Base-by-base conservation (phyloP, 2,888 invertebrate species). In the Ditula angustiorana region DNA sequence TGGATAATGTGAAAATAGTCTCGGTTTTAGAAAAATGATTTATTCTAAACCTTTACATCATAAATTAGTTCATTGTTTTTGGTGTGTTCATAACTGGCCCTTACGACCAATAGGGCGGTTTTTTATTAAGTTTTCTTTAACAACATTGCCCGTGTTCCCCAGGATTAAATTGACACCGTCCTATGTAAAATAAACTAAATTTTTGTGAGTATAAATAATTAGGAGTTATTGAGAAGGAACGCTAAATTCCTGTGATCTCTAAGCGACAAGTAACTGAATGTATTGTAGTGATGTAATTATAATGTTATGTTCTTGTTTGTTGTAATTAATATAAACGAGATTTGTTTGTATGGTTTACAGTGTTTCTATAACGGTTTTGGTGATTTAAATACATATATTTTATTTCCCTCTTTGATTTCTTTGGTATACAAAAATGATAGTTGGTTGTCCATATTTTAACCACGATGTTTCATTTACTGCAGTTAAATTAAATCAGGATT, bases 261-360 rank as follows among this genome's bases (percentile, higher is more conserved):
- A 82, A 79, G 77, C 74, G 80, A 77, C 21, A 53, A 44, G 67
- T 67, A 69, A 69, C 67, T 71, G 66, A 62, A 67, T 67, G 66
- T 67, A 69, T 72, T 76, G 78, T 79, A 69, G 74, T 81, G 77
- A 76, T 72, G 71, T 77, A 73, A 74, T 77, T 73, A 71, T 74
- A 75, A 76, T 78, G 75, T 77, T 82, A 77, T 75, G 73, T 77
- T 76, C 73, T 77, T 72, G 64, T 70, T 73, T 72, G 71, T 79
- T 83, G 79, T 87, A 88, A 83, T 77, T 85, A 87, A 85, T 88
- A 87, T 87, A 58, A 87, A 81, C 81, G 79, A 79, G 74, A 49
- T 67, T 72, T 84, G 79, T 86, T 90, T 90, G 81, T 90, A 89
- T 84, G 85, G 73, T 88, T 83, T 90, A 90, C 89, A 89, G 89